Evolutionary conservation across 2,113 vertebrate species (phyloP).

Genomic region (Ictalurus punctatus): DNA sequence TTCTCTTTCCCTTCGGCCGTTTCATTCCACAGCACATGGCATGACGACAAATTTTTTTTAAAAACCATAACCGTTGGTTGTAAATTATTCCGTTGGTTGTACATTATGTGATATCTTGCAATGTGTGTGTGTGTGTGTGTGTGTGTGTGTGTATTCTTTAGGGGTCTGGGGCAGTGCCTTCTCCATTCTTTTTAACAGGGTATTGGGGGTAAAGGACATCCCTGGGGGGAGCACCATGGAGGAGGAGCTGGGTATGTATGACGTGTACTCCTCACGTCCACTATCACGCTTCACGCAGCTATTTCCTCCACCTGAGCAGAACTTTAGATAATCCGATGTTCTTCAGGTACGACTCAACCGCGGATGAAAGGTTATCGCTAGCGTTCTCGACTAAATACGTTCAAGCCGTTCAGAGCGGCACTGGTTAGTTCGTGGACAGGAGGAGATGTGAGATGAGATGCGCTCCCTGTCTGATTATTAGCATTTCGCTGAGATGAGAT

Average conservation of each 20-base stretch:
- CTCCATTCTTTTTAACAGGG: slow-evolving; percentile 97
- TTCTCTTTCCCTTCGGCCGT: no score
- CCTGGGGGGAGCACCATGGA: slow-evolving; percentile 87
- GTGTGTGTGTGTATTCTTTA: slow-evolving; percentile 56
- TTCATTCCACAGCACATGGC: no score
- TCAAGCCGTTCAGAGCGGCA: not conserved
- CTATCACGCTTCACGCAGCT: no score
- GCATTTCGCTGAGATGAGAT: slow-evolving; percentile 9
- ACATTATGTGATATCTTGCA: not conserved
- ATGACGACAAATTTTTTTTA: no score
- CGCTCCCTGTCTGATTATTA: slow-evolving; percentile 23
- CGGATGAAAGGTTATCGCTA: not conserved
- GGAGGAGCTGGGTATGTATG: slow-evolving; percentile 95
- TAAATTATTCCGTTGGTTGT: not conserved
- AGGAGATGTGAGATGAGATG: not conserved
- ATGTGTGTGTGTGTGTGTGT: slow-evolving; percentile 22
- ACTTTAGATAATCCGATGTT: not conserved
- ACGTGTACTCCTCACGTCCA: not conserved
- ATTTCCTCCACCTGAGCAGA: not conserved
- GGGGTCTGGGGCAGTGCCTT: slow-evolving; percentile 98
- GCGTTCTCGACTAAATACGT: not conserved
- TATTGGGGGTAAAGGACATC: slow-evolving; percentile 86
- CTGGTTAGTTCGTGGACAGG: not conserved
- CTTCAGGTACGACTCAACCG: not conserved
- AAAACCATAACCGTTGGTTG: not conserved